phyloP scores from a whole-genome alignment of 64 coral and sea anemone genomes.

The Dendrophyllia cribrosa region DNA sequence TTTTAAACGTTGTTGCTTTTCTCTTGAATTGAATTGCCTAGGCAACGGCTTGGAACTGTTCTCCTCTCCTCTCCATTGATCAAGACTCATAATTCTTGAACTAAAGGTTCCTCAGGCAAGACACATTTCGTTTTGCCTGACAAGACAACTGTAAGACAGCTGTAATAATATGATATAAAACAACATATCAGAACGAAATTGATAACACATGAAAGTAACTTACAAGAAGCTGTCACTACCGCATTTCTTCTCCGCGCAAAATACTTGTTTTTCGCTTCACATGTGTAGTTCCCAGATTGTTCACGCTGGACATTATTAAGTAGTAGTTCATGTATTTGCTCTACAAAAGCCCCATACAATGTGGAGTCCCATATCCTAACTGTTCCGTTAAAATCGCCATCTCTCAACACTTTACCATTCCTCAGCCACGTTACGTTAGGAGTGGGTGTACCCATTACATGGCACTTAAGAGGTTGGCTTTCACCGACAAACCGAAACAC shows the following conservation, averaged over 20 bases:
- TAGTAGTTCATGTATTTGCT: background rate
- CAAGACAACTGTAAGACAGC: too few relatives aligned
- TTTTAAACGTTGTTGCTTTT: too few relatives aligned
- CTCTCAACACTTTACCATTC: background rate
- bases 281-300: background rate
- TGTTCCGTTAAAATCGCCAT: background rate
- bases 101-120: too few relatives aligned
- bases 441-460: background rate
- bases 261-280: background rate
- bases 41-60: too few relatives aligned
- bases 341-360: too few relatives aligned
- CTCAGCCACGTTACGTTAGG: background rate
- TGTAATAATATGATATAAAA: too few relatives aligned
- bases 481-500: background rate
- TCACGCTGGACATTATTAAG: background rate
- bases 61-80: too few relatives aligned
- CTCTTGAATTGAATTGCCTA: too few relatives aligned
- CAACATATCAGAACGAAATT: too few relatives aligned
- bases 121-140: too few relatives aligned
- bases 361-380: background rate
- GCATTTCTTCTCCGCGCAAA: background rate
- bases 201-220: background rate
- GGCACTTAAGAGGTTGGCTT: background rate
- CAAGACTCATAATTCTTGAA: too few relatives aligned
- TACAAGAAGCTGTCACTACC: background rate